phyloP scores from a whole-genome alignment of 2,113 vertebrate species.

The Oryzias melastigma region DNA sequence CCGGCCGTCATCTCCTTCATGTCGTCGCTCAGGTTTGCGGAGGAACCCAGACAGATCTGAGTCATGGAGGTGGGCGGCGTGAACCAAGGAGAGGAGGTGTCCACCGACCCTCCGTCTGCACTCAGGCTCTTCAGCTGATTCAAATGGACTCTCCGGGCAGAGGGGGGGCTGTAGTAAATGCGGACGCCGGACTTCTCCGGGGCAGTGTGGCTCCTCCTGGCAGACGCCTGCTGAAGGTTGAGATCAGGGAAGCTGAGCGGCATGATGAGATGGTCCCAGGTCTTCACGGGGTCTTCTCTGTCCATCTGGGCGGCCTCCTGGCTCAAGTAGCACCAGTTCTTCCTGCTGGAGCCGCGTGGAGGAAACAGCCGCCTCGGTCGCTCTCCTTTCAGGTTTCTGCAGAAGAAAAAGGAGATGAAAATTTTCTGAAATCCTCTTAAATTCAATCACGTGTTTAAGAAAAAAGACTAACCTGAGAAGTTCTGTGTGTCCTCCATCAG shows the following conservation, averaged over 20 bases:
- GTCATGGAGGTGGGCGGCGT: constrained; percentile 71
- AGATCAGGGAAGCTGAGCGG: constrained; percentile 76
- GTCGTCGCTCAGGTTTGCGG: constrained; percentile 92
- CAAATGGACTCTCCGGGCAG: constrained; percentile 77
- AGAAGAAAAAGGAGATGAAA: constrained; percentile 12
- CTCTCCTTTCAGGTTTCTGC: constrained; percentile 53
- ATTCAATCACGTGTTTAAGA: not conserved
- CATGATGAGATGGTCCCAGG: constrained; percentile 83
- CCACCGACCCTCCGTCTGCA: constrained; percentile 35
- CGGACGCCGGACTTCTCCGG: constrained; percentile 88
- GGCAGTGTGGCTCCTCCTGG: constrained; percentile 89
- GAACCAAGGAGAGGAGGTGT: constrained; percentile 54
- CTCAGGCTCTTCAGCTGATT: constrained; percentile 68
- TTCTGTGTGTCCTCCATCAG: constrained; percentile 77
- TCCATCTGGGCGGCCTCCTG: constrained; percentile 77
- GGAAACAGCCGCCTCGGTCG: constrained; percentile 79
- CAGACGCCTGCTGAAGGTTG: constrained; percentile 76
- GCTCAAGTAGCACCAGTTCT: constrained; percentile 79
- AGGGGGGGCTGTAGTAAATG: constrained; percentile 94
- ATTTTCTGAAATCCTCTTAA: not conserved
- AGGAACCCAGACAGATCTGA: constrained; percentile 80
- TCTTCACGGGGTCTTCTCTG: constrained; percentile 70
- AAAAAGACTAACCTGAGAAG: constrained; percentile 79
- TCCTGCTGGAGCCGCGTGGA: constrained; percentile 72
- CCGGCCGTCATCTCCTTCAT: constrained; percentile 96